phyloP scores from a whole-genome alignment of 2,888 invertebrate genomes.

The Ophion ventricosus region DNA sequence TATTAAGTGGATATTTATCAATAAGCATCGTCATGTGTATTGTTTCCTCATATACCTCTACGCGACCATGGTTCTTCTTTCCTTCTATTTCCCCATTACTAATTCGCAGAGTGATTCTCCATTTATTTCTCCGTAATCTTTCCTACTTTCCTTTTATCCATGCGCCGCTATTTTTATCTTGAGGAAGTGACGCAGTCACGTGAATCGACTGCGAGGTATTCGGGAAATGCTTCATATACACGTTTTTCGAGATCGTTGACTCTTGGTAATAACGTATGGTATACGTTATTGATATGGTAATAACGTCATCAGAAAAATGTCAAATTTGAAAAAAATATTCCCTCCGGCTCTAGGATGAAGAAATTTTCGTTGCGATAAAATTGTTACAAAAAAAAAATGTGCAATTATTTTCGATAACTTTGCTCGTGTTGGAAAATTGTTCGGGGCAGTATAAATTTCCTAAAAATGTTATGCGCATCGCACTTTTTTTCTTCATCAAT shows the following conservation, averaged over 20 bases:
- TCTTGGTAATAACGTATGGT: background rate
- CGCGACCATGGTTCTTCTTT: background rate
- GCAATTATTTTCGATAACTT: too few relatives aligned
- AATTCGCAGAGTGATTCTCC: constrained; percentile 17
- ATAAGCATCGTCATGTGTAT: background rate
- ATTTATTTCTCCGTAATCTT: constrained; percentile 33
- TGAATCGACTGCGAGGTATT: background rate
- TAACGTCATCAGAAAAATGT: background rate
- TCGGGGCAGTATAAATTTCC: too few relatives aligned
- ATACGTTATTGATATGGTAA: too few relatives aligned
- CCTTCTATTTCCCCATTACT: constrained; percentile 10
- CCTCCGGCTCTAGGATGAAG: too few relatives aligned
- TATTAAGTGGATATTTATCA: too few relatives aligned
- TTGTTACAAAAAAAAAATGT: background rate
- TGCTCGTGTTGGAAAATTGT: too few relatives aligned
- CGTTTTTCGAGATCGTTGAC: background rate
- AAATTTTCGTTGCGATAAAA: too few relatives aligned
- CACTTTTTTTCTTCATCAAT: too few relatives aligned
- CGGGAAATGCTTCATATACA: background rate
- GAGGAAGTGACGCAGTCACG: background rate
- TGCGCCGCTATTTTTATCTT: constrained; percentile 9
- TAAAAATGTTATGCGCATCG: too few relatives aligned
- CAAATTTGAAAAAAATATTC: too few relatives aligned
- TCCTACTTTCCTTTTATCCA: constrained; percentile 12
- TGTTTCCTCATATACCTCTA: background rate